Conservation (phyloP, 2,888 invertebrate genomes). For the Punctoribates punctum region DNA sequence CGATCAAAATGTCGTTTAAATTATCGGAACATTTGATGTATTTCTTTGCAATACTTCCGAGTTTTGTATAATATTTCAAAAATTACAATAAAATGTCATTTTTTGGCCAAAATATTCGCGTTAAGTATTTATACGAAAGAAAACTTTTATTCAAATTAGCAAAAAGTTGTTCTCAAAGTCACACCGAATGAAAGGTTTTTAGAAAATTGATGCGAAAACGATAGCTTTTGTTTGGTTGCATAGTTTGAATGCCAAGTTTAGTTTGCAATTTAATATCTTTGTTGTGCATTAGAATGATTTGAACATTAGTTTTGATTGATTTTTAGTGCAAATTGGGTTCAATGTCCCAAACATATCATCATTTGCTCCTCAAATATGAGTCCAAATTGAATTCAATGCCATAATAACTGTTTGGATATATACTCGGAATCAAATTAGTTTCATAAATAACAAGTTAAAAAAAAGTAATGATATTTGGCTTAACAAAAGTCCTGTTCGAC, state of each 20-base stretch:
- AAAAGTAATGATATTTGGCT: too few species aligned
- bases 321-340: slow-evolving; percentile 5
- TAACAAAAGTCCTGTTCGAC: too few species aligned
- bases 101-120: not conserved
- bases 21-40: too few species aligned
- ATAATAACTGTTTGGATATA: too few species aligned
- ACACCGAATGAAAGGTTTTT: not conserved
- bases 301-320: slow-evolving; percentile 14
- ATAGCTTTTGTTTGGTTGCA: not conserved
- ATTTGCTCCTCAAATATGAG: not conserved
- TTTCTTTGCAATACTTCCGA: too few species aligned
- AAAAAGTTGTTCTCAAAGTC: not conserved
- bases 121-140: not conserved
- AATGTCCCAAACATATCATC: not conserved
- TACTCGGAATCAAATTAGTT: too few species aligned
- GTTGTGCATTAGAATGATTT: not conserved
- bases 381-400: not conserved
- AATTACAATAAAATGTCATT: not conserved
- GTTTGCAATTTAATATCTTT: not conserved
- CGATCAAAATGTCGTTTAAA: too few species aligned
- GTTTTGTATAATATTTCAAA: too few species aligned
- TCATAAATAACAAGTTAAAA: too few species aligned
- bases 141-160: not conserved
- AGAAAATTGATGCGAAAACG: not conserved
- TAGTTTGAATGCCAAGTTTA: not conserved